Conservation (phyloP, 2,113 vertebrate genomes). For the Ancistrus triradiatus region DNA sequence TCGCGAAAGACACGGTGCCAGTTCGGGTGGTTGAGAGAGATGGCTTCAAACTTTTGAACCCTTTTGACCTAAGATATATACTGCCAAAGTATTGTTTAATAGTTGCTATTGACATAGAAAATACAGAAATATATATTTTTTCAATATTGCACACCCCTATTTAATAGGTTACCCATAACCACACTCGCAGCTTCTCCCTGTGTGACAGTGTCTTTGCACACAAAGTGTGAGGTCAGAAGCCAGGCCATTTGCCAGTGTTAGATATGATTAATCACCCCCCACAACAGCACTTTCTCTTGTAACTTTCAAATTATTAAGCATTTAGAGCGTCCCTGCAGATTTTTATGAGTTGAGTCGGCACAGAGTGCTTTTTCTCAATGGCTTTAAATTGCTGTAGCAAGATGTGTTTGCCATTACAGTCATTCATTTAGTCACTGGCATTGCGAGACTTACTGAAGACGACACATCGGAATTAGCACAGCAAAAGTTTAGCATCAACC, state of each 20-base stretch:
- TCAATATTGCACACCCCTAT: too few species aligned
- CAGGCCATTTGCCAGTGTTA: conserved; percentile 67
- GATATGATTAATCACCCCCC: conserved; percentile 69
- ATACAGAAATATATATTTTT: conserved; percentile 39
- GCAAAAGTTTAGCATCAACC: conserved; percentile 17
- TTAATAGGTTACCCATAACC: conserved; percentile 31
- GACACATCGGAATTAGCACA: conserved; percentile 23
- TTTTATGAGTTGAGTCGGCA: conserved; percentile 65
- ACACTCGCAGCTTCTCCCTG: neutral
- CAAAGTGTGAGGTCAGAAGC: conserved; percentile 58
- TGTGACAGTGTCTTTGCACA: conserved; percentile 16
- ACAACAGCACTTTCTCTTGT: conserved; percentile 65
- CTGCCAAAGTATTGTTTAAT: too few species aligned
- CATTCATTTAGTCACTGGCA: conserved; percentile 9
- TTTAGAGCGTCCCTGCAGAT: conserved; percentile 64
- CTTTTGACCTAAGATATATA: too few species aligned
- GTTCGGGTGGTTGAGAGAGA: too few species aligned
- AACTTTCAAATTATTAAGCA: conserved; percentile 77
- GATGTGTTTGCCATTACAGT: conserved; percentile 16
- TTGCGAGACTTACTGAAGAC: conserved; percentile 10
- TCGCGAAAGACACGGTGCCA: too few species aligned
- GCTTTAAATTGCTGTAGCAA: conserved; percentile 17
- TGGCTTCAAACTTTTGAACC: too few species aligned
- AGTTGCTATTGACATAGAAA: too few species aligned
- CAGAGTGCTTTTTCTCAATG: conserved; percentile 8